Base-by-base conservation (phyloP, 2,888 invertebrate genomes). In the Steinernema carpocapsae region DNA sequence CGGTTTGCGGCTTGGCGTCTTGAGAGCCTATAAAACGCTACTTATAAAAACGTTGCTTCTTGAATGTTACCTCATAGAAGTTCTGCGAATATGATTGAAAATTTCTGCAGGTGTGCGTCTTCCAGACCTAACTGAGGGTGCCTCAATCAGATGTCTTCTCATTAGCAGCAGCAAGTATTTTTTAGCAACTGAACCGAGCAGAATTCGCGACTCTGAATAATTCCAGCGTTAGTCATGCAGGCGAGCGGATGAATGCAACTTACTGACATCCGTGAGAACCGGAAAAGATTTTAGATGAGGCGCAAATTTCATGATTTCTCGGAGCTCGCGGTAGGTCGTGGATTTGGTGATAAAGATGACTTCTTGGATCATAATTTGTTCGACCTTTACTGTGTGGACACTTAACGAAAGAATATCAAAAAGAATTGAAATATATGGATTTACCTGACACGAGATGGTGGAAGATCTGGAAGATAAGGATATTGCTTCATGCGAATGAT, bases 401-500 rank as follows among this genome's bases (percentile, higher is more conserved):
- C 82, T 37, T 3, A 10, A 37, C 3, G 10, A 10, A 3, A 37
- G 10, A 37, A 37, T 3, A 3, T 37, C 10, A 37, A 10, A 37
- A 37, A 6, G 37, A 37, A 10, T 10, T 37, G 3, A 3, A 37
- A 37, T 6, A 37, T 10, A 6, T 3, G 10, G 10, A 37, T 10
- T 10, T 3, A 37, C 37, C 37, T 81, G 73, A 82, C 77, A 76
- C 82, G 74, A 14, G 79, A 79, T 17, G 78, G 81, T 0, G 79
- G 82, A 0, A 78, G 75, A 88, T 96, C 96, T 0, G 97, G 97
- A 73, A 97, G 90, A 88, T 96, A 97, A 0, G 97, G 97, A 85
- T 97, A 90, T 87, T 94, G 94, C 90, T 97, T 97, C 86, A 97
- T 94, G 81, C 95, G 91, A 81, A 97, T 97, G 88, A 97, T 96